Base-by-base conservation (phyloP, 1,140 invertebrate genomes). In the Acromyrmex heyeri region DNA sequence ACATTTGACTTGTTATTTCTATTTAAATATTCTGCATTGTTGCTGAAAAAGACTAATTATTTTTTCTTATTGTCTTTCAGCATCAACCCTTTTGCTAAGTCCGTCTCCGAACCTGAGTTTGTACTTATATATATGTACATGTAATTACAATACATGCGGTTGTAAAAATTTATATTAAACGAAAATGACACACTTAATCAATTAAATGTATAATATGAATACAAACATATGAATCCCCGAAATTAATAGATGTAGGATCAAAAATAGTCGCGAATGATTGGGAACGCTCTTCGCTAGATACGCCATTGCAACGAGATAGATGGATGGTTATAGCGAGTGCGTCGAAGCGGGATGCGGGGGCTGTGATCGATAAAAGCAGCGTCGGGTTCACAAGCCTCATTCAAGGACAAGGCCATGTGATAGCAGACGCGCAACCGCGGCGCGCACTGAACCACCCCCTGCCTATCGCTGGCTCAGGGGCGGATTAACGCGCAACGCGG, bases 351-450 rank as follows among this genome's bases (percentile, higher is more conserved):
- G 94, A 93, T 94, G 94, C 93, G 94, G 94, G 94, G 94, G 94
- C 95, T 95, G 94, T 95, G 94, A 95, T 95, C 95, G 95, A 95
- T 95, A 95, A 95, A 95, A 94, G 94, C 93, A 91, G 93, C 93
- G 73, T 89, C 92, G 95, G 93, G 95, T 95, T 95, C 95, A 95
- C 94, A 90, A 94, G 94, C 95, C 95, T 93, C 94, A 94, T 95
- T 95, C 95, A 95, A 95, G 95, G 95, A 95, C 95, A 95, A 95
- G 95, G 95, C 95, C 95, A 95, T 93, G 93, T 94, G 95, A 95
- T 95, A 95, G 94, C 93, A 93, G 91, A 90, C 93, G 94, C 94
- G 94, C 94, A 95, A 93, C 93, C 92, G 93, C 92, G 92, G 88
- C 92, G 94, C 94, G 94, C 93, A 92, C 89, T 92, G 64, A 91